Evolutionary conservation across 2,888 invertebrate species (phyloP), one percentile per base, ranked within the genome.

Genomic region (Pseudolycoriella hygida): DNA sequence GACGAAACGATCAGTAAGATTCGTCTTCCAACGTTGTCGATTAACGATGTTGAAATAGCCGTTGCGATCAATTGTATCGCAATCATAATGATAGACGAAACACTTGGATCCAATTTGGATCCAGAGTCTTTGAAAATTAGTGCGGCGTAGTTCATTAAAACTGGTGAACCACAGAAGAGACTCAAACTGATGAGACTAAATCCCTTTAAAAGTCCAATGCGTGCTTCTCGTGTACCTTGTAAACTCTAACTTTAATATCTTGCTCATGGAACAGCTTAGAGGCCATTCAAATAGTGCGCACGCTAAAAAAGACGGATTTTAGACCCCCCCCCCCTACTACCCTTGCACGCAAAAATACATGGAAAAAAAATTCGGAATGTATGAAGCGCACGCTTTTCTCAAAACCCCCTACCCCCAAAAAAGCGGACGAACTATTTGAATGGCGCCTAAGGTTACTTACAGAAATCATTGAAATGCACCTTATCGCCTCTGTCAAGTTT

Each of bases 141-240:
- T 15, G 49, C 48, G 11, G 49, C 49, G 31, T 52, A 53, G 15
- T 44, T 51, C 1, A 50, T 47, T 8, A 53, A 46, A n/a, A 46
- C 48, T 25, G 50, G 50, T 25, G 48, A 43, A 6, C 53, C 53
- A 34, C 48, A 47, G 17, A 52, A 47, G 12, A 48, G 39, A 43
- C 49, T 48, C 1, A 52, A 19, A 3, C 42, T 40, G 11, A 51
- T 46, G 11, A 51, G 30, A n/a, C 49, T 49, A 10, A 49, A 14
- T 17, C 46, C 47, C 11, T 50, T 39, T 19, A 45, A 43, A 15
- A 42, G 38, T 30, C 31, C 37, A 10, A 14, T 12, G 3, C 34
- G 34, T 14, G 34, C 34, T 12, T 34, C n/a, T 10, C n/a, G 34
- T 10, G 34, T 34, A 4, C 34, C 34, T 34, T 14, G 4, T n/a